These are phyloP conservation scores for Arizona elegans DNA, from an alignment of 2,113 vertebrate species.

Conservation along the genomic window DNA sequence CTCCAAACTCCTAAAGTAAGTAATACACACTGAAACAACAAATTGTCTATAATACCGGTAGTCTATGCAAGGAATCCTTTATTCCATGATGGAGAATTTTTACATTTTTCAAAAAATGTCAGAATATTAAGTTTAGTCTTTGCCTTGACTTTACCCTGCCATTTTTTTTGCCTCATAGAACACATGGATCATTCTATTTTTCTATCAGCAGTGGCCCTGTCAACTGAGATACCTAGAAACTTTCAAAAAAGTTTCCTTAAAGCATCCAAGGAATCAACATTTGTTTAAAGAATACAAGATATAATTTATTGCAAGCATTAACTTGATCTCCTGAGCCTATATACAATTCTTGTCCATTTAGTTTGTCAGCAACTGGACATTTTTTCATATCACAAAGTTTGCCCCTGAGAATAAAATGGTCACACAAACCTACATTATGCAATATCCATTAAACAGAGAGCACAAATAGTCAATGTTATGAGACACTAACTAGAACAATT, in stretches of 20 bases:
- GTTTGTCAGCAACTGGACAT: neutral
- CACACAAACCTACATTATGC: neutral
- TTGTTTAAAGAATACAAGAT: neutral
- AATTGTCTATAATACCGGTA: neutral
- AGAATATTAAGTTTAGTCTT: neutral
- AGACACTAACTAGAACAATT: conserved; percentile 16
- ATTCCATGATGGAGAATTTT: neutral
- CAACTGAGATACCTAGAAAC: neutral
- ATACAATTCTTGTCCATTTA: neutral
- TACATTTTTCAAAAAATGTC: neutral
- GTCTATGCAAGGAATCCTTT: neutral
- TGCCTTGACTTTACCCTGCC: neutral
- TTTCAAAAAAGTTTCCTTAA: neutral
- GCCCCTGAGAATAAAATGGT: conserved; percentile 20
- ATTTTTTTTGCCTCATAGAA: neutral
- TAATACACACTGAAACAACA: neutral
- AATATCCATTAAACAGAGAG: neutral
- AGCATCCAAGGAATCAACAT: neutral
- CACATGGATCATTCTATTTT: neutral
- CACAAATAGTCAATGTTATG: neutral
- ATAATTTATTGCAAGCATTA: neutral
- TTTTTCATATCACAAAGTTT: neutral
- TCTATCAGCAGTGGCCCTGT: neutral
- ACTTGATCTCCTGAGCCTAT: neutral
- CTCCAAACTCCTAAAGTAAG: neutral